Conservation (phyloP, 2,888 invertebrate species). For the Erannis defoliaria region DNA sequence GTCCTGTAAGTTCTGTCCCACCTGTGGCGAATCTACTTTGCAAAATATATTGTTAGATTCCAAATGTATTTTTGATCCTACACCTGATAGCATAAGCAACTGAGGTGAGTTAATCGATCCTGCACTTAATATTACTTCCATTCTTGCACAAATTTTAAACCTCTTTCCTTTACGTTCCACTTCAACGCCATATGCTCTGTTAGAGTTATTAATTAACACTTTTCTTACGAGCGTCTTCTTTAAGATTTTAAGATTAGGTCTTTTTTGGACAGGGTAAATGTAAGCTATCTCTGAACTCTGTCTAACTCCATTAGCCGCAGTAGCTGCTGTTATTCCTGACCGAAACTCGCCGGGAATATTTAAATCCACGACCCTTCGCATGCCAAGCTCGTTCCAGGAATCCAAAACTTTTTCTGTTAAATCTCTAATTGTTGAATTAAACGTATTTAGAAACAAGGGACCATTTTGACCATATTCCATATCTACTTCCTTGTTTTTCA, state of each 20-base stretch:
- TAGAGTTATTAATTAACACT: constrained; percentile 75
- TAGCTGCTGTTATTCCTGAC: constrained; percentile 77
- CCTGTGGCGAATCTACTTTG: constrained; percentile 71
- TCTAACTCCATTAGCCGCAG: constrained; percentile 71
- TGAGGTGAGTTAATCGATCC: constrained; percentile 82
- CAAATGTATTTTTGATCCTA: constrained; percentile 76
- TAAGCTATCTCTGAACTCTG: constrained; percentile 34
- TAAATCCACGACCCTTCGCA: constrained; percentile 65
- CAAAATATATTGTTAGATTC: constrained; percentile 64
- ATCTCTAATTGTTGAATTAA: constrained; percentile 70
- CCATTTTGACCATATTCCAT: constrained; percentile 73
- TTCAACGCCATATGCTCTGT: constrained; percentile 72
- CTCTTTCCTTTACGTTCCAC: constrained; percentile 53
- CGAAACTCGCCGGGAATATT: constrained; percentile 77
- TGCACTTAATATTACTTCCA: constrained; percentile 80
- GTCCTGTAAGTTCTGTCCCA: constrained; percentile 85
- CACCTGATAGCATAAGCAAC: constrained; percentile 81
- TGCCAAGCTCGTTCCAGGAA: constrained; percentile 78
- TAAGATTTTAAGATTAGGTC: constrained; percentile 59
- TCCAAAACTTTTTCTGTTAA: constrained; percentile 59
- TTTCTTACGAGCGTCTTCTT: constrained; percentile 80
- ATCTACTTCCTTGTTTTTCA: constrained; percentile 49
- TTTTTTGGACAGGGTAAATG: constrained; percentile 22
- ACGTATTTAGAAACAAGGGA: constrained; percentile 74
- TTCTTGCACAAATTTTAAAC: constrained; percentile 53